These are phyloP conservation scores for Oreochromis mossambicus DNA, from an alignment of 2,797 vertebrate species.

Conservation along the genomic window DNA sequence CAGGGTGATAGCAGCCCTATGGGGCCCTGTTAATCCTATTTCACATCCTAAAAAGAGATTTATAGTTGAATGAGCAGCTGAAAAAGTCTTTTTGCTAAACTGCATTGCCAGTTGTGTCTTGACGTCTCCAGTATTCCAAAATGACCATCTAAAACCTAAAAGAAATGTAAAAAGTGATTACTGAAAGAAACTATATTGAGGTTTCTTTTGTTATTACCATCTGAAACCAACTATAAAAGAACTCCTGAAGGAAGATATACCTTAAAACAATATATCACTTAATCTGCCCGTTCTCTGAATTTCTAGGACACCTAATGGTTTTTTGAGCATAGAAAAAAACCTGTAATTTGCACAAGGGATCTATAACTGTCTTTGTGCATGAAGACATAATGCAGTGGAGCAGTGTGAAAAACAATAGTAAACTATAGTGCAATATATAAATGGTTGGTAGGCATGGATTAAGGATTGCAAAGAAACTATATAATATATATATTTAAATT, in stretches of 20 bases:
- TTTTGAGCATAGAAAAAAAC: background rate
- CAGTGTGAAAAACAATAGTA: background rate
- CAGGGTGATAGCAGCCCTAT: conserved; percentile 5
- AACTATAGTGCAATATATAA: background rate
- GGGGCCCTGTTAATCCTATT: conserved; percentile 37
- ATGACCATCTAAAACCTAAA: background rate
- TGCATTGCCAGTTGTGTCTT: background rate
- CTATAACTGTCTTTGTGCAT: background rate
- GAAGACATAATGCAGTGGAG: background rate
- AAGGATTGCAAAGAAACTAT: background rate
- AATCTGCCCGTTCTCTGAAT: background rate
- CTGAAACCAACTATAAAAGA: background rate
- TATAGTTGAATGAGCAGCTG: conserved; percentile 47
- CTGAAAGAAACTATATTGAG: background rate
- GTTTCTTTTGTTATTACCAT: background rate
- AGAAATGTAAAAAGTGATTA: background rate
- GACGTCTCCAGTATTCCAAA: background rate
- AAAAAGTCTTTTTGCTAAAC: background rate
- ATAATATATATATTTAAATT: background rate
- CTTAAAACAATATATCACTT: background rate
- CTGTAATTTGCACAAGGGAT: background rate
- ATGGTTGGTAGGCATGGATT: background rate
- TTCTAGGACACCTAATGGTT: background rate
- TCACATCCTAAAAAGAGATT: conserved; percentile 46
- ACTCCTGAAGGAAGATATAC: background rate